Base-by-base conservation (phyloP, 1,140 invertebrate genomes). In the Drosophila pandora region DNA sequence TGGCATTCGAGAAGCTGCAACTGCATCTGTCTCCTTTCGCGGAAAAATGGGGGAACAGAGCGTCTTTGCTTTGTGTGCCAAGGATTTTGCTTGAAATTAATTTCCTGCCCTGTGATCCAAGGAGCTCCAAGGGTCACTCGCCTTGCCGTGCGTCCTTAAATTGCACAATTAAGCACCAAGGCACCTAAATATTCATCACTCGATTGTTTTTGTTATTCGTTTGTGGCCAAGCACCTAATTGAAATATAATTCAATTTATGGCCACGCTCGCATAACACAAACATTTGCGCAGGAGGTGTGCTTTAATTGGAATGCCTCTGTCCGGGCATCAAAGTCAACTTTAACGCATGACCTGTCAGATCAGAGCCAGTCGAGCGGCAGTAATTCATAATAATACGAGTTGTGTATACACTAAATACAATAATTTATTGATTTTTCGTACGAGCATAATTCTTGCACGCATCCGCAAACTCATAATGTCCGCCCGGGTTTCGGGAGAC, bases 341-440 rank as follows among this genome's bases (percentile, higher is more conserved):
- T 82, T 64, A 78, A 77, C 58, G 53, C 39, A 56, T 65, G 57
- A 43, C 45, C 56, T 54, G 47, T 45, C 47, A 80, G 61, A 50
- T 50, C 55, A 49, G 37, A 41, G 59, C 50, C 69, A 64, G 52
- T 73, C 72, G 79, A 48, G 67, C 81, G 77, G 72, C 70, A 85
- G 67, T 85, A 85, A 84, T 59, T 77, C 69, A 75, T 61, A 85
- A 85, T 84, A 84, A 80, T 85, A 65, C 57, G 70, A 70, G 77
- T 63, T 76, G 67, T 76, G 75, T 73, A 63, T 73, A 65, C 60
- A 87, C 76, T 84, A 84, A 84, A 85, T 57, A 80, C 77, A 84
- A 70, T 84, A 84, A 84, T 80, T 77, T 85, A 84, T 87, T 85
- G 81, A 84, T 84, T 84, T 84, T 84, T 59, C 78, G 76, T 80